phyloP scores from a whole-genome alignment of 1,140 invertebrate genomes.

The Platyscapa corneri region DNA sequence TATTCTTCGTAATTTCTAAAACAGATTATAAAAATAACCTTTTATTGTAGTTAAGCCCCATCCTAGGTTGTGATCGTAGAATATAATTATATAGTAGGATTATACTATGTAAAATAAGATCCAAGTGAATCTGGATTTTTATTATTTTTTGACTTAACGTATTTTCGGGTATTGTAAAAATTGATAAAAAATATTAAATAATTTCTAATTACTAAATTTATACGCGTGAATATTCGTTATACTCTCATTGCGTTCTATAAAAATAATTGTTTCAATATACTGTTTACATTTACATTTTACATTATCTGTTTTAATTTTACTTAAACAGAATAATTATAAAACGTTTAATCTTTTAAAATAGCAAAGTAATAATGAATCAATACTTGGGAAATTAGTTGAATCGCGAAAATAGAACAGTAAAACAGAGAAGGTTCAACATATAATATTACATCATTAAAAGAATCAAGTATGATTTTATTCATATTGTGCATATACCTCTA shows the following conservation, averaged over 20 bases:
- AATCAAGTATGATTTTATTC: slow-evolving; percentile 4
- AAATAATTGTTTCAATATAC: no score
- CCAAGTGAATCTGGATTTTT: neutral
- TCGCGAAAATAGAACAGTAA: neutral
- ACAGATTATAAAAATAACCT: neutral
- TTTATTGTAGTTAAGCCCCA: neutral
- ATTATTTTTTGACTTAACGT: neutral
- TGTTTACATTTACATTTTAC: no score
- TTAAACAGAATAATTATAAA: no score
- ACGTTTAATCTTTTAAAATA: no score
- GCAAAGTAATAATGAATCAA: neutral
- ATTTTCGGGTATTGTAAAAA: neutral
- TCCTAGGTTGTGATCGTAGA: neutral
- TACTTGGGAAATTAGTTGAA: neutral
- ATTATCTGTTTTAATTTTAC: no score
- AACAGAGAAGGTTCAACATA: neutral
- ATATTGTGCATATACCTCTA: slow-evolving; percentile 75
- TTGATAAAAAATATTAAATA: no score
- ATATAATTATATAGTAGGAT: slow-evolving; percentile 22
- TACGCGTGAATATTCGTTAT: no score
- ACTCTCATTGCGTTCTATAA: no score
- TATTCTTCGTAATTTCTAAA: neutral
- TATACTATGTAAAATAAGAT: neutral
- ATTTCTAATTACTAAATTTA: no score
- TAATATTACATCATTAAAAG: neutral